Base-by-base conservation (phyloP, 2,797 vertebrate genomes). In the Morelia viridis region DNA sequence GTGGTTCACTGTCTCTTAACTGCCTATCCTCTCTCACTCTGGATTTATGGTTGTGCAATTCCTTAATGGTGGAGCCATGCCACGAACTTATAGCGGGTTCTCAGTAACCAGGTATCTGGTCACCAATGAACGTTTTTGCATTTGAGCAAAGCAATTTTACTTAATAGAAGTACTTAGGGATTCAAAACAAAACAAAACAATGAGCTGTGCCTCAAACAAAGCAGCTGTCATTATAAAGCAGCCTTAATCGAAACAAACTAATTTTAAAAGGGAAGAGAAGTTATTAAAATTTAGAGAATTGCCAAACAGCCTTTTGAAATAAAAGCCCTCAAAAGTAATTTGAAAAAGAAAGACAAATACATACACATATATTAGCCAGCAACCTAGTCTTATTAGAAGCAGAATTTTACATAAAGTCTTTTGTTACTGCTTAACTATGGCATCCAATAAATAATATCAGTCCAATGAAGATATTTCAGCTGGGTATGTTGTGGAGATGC, bases 371-470 rank as follows among this genome's bases (percentile, higher is more conserved):
- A 46, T 28, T 76, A 76, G 8, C 58, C 58, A 85, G 24, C 15
- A 92, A 87, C 64, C 61, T 26, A 19, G 53, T 22, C 58, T 1
- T 0, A 56, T 1, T 41, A 53, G 41, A 91, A 89, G n/a, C 31
- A 89, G 24, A 76, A 83, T 58, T 41, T 13, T 50, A 90, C 50
- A 60, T 84, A 12, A 89, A 62, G 35, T 87, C 58, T 85, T 86
- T 88, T 89, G 91, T 84, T 92, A 58, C 15, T 62, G 26, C 68
- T 91, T 88, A 88, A 62, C 13, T 83, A 85, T 6, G n/a, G 5
- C 35, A 90, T 31, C 26, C 92, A 92, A 80, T 35, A 87, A 87
- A 83, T 87, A 83, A 87, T 28, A 57, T 10, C 62, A 9, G 11
- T 41, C 35, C 53, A 60, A 83, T 90, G 19, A 10, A 46, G 68